phyloP scores from a whole-genome alignment of 2,797 vertebrate genomes.

The Anguilla pacifica region DNA sequence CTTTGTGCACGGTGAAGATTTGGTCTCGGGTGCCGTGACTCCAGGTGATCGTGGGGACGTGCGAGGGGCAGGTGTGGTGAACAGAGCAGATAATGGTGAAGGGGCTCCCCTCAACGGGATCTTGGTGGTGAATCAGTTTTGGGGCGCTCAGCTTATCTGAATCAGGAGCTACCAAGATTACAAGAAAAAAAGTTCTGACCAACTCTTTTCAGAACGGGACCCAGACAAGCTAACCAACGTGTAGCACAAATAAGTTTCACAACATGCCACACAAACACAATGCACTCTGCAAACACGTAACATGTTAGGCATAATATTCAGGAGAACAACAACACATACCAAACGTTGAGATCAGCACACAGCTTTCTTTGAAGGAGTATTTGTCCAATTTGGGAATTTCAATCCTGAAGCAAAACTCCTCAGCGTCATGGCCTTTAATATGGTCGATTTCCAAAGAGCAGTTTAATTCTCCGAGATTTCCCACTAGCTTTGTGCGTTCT shows the following conservation, averaged over 20 bases:
- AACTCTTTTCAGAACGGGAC: not conserved
- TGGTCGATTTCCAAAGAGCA: conserved; percentile 60
- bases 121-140: not conserved
- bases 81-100: conserved; percentile 55
- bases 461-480: conserved; percentile 46
- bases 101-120: conserved; percentile 36
- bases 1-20: not conserved
- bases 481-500: conserved; percentile 53
- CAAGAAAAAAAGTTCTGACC: not conserved
- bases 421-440: conserved; percentile 52
- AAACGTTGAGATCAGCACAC: conserved; percentile 37
- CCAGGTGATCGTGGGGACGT: conserved; percentile 58
- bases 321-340: conserved; percentile 46
- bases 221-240: not conserved
- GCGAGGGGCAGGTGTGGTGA: conserved; percentile 56
- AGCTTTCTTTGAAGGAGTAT: conserved; percentile 55
- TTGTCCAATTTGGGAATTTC: conserved; percentile 28
- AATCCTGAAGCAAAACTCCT: conserved; percentile 63
- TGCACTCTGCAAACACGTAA: too few species aligned
- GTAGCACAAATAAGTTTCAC: not conserved
- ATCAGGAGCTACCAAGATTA: not conserved
- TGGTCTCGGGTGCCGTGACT: accelerated
- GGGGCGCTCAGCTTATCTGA: conserved; percentile 24
- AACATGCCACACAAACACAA: not conserved
- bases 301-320: not conserved